Base-by-base conservation (phyloP, 2,797 vertebrate species). In the Sylvia borin region DNA sequence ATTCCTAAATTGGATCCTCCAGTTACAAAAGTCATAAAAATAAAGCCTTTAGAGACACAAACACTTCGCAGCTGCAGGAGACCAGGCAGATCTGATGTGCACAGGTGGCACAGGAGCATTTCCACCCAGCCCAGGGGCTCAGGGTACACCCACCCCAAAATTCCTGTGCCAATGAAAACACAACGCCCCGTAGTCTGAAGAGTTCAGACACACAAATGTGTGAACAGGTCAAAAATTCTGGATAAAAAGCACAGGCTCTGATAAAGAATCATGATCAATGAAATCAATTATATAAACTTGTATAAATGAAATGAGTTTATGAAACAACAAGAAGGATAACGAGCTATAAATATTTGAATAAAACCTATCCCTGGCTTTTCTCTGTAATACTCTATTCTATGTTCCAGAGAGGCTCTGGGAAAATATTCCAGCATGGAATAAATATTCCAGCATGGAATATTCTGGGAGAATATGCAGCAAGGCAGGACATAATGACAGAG, bases 1-100 rank as follows among this genome's bases (percentile, higher is more conserved):
- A 93, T 60, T 76, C 67, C 75, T 70, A 79, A 85, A 76, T 45
- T 89, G 87, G 55, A 92, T 76, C 67, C 48, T 89, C 50, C 32
- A 45, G 36, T 79, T 45, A 86, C 40, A 84, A 54, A 87, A 92
- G 36, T 3, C 18, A 51, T 53, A 76, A 74, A 93, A 88, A 90
- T 36, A 32, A 85, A 92, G 40, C 43, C 17, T 89, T 82, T 29
- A 48, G 77, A 55, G 79, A 60, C 54, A 73, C 43, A 87, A 93
- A 79, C 38, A 26, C 31, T 55, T 68, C 1, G 1, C 9, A 32
- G 68, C 87, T 61, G 83, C 55, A 40, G 79, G 88, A 72, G 7
- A 24, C 4, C 29, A 24, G 53, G 42, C 10, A 68, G 58, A 64
- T 74, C 26, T 47, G 10, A 73, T 57, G 61, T 32, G 60, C 17